phyloP scores from a whole-genome alignment of 2,113 vertebrate species.

The Perccottus glenii region DNA sequence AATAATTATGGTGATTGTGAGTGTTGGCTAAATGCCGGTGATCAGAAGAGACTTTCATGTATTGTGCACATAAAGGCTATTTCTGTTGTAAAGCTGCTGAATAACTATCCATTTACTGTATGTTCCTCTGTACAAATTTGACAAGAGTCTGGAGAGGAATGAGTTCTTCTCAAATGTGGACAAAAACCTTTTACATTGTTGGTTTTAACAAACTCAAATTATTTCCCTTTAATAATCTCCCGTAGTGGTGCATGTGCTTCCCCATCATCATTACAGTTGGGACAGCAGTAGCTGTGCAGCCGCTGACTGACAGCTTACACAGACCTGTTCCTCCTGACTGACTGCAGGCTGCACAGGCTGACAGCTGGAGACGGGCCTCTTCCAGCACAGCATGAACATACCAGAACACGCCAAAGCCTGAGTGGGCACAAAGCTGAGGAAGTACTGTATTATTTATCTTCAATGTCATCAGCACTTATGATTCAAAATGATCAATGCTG shows the following conservation, averaged over 20 bases:
- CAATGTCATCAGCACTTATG: neutral
- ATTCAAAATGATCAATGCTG: neutral
- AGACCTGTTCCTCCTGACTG: conserved; percentile 71
- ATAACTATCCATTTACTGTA: neutral
- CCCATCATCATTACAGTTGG: conserved; percentile 73
- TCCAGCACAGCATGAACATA: conserved; percentile 29
- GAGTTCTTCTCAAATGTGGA: conserved; percentile 44
- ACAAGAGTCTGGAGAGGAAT: neutral
- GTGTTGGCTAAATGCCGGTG: conserved; percentile 59
- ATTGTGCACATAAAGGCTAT: conserved; percentile 33
- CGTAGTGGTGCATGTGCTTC: conserved; percentile 51
- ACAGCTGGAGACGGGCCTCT: conserved; percentile 65
- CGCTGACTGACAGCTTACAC: conserved; percentile 74
- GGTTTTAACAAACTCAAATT: conserved; percentile 76
- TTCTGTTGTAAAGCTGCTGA: conserved; percentile 16
- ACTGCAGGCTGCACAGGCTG: conserved; percentile 66
- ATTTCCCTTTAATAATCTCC: conserved; percentile 77
- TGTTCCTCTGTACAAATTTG: too few species aligned
- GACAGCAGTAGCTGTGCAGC: conserved; percentile 59
- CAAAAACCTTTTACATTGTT: conserved; percentile 56
- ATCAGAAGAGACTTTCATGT: conserved; percentile 51
- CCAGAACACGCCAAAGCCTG: neutral
- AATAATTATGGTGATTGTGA: conserved; percentile 72
- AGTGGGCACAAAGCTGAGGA: conserved; percentile 7
- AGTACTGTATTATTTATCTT: neutral